Evolutionary conservation across 2,797 vertebrate species (phyloP), one percentile per base, ranked within the genome.

Genomic region (Clamator glandarius): DNA sequence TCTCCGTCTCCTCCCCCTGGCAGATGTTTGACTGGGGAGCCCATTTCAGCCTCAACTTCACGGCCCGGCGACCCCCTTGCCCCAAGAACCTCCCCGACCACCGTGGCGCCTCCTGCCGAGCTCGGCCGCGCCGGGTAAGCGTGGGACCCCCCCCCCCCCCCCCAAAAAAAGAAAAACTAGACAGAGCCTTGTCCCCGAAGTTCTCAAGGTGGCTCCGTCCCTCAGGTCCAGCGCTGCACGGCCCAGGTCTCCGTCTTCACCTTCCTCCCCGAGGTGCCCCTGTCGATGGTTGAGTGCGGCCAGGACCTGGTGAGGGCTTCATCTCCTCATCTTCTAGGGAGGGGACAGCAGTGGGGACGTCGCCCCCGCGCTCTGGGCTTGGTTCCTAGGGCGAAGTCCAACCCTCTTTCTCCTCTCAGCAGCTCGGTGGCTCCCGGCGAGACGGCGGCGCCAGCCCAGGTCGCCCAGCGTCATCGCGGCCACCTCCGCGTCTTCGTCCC

Each of bases 1-100:
- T 18, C 46, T 46, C 46, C 46, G 21, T 46, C 46, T 21, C 21
- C 46, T 46, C 46, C 46, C 44, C 46, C 46, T 21, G 18, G 18
- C 46, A 97, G 96, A 87, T 12, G 1, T 96, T 97, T 36, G 85
- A 92, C 23, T 96, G 96, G 96, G 96, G 96, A 0, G 81, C 85
- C 1, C 96, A 96, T n/a, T 97, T 96, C 95, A 95, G 86, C 90
- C 85, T 97, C 85, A 94, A 96, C 82, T 96, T 97, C 93, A 95
- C 96, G 8, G 76, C 96, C 18, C 94, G 93, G 1, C 93, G 89
- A 28, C 91, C 92, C 9, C 28, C 64, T 33, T 97, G 96, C 44
- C 81, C 88, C 78, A 77, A 85, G 28, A 3, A 5, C 6, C 28
- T 4, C 20, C 39, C 81, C 4, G 50, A 26, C 0, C 80, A 74